phyloP scores from a whole-genome alignment of 2,113 vertebrate genomes.

The Pseudorasbora parva region DNA sequence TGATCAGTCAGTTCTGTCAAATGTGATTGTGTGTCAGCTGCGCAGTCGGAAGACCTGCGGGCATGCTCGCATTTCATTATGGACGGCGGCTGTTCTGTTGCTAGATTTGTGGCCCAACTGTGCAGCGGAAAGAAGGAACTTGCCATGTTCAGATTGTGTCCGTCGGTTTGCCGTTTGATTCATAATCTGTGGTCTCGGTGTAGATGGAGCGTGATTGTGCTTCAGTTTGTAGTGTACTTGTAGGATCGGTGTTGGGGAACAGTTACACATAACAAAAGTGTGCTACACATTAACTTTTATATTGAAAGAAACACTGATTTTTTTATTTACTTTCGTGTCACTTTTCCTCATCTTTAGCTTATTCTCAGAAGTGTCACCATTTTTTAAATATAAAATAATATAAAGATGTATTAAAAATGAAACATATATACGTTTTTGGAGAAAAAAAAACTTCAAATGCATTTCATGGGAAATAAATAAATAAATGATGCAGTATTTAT shows the following conservation, averaged over 20 bases:
- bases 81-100: neutral
- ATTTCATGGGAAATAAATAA: neutral
- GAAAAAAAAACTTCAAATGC: neutral
- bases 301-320: too few species aligned
- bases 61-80: constrained; percentile 15
- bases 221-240: neutral
- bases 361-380: too few species aligned
- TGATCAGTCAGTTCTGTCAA: constrained; percentile 47
- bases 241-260: neutral
- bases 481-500: too few species aligned
- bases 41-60: neutral
- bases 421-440: neutral
- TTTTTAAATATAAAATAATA: neutral
- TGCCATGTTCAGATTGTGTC: neutral
- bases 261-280: neutral
- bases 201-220: neutral
- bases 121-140: neutral
- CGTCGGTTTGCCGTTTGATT: neutral
- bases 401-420: neutral
- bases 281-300: too few species aligned
- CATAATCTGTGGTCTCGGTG: neutral
- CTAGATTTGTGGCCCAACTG: neutral
- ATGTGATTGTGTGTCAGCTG: neutral
- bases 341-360: neutral
- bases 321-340: too few species aligned